Evolutionary conservation across 2,113 vertebrate genomes (phyloP), one percentile per base, ranked within the genome.

Genomic region (Myrmecophaga tridactyla): DNA sequence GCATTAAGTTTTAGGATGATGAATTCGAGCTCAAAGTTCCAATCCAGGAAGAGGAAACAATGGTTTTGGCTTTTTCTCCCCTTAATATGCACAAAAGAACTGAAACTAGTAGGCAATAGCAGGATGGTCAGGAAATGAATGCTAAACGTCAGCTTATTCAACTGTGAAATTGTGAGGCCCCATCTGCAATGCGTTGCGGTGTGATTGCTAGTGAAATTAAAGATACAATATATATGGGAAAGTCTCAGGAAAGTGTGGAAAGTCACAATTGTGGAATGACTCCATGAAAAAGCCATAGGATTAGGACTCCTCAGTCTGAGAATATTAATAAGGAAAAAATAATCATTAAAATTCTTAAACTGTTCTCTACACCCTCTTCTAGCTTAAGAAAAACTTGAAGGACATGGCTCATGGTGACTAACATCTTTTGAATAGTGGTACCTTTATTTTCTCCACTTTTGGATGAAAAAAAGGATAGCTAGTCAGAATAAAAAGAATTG

Each of bases 101-200:
- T 62, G 13, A 93, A 82, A 76, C 46, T 27, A 4, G 39, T 81
- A 14, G n/a, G 43, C 11, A 88, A 4, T 27, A 29, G 84, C 51
- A 90, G 34, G 48, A 87, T 93, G 31, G 3, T 3, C 29, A 72
- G 34, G n/a, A 91, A 96, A 67, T 53, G 72, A 48, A 81, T 17
- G 36, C 14, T 80, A 93, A 75, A 77, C 36, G 69, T 88, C 63
- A 93, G 39, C 36, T 95, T 90, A 51, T 60, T 46, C 41, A 93
- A 63, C 90, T 96, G 58, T 96, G 95, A 96, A 92, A 69, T 94
- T 56, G 29, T 5, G 43, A 82, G 25, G 15, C 29, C 43, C 48
- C 67, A 69, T 85, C 77, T 92, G 36, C 76, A 90, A 18, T 80
- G 51, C 72, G 87, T 77, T 69, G 14, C 36, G 7, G n/a, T 65